Conservation (phyloP, 2,113 vertebrate genomes). For the Gobius niger region DNA sequence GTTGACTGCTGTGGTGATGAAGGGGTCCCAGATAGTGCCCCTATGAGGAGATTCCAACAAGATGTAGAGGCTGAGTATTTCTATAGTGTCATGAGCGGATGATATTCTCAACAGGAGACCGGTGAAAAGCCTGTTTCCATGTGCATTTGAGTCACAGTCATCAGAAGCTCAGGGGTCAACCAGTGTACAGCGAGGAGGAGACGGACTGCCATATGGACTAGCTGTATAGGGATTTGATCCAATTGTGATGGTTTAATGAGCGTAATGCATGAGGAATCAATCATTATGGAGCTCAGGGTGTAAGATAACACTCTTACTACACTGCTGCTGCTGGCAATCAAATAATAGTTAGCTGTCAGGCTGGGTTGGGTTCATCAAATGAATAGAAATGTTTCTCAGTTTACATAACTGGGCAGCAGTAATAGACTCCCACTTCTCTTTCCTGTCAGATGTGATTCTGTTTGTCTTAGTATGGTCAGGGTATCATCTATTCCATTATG, state of each 20-base stretch:
- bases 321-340: neutral
- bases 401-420: neutral
- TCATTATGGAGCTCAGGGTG: constrained; percentile 16
- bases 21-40: constrained; percentile 15
- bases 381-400: neutral
- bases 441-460: neutral
- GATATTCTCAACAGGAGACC: constrained; percentile 8
- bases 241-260: constrained; percentile 24
- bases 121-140: constrained; percentile 25
- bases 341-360: neutral
- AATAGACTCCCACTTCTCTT: neutral
- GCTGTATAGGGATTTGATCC: constrained; percentile 15
- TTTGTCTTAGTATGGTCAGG: neutral
- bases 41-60: neutral
- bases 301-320: neutral
- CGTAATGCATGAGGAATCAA: constrained; percentile 25
- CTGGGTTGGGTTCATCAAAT: neutral
- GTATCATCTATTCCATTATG: no score
- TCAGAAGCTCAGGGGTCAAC: constrained; percentile 40
- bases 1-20: neutral
- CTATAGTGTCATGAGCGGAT: neutral
- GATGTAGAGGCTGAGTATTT: neutral
- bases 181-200: constrained; percentile 1
- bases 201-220: constrained; percentile 48
- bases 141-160: constrained; percentile 14